A percentile compares a stretch with the other conserved stretches of the same genome.
Conservation (phyloP, 2,797 vertebrate genomes). For the Acestrorhynchus altus region DNA sequence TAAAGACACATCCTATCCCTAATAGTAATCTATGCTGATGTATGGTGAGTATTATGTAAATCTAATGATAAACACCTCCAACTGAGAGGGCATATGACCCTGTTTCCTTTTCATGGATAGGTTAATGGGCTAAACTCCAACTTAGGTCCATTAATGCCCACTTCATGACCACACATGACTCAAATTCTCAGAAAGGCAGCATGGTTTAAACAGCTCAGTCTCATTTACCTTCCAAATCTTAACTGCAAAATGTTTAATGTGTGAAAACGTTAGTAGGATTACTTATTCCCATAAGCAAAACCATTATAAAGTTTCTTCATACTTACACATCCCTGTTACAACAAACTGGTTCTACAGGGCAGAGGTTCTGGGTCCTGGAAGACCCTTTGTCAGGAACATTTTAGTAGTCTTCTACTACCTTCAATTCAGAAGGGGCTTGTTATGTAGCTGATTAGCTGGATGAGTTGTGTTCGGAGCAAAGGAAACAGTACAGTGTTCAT, state of each 20-base stretch:
- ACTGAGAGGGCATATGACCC: constrained; percentile 32
- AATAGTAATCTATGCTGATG: constrained; percentile 43
- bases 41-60: constrained; percentile 49
- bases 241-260: background rate
- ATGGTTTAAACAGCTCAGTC: constrained; percentile 22
- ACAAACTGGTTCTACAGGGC: too few relatives aligned
- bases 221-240: background rate
- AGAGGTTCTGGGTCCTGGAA: too few relatives aligned
- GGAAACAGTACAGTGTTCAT: too few relatives aligned
- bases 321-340: too few relatives aligned
- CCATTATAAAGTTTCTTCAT: too few relatives aligned
- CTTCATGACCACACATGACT: constrained; percentile 77
- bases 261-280: background rate
- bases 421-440: too few relatives aligned
- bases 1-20: too few relatives aligned
- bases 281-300: too few relatives aligned
- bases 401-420: too few relatives aligned
- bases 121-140: constrained; percentile 77
- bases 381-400: too few relatives aligned
- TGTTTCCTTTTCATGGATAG: constrained; percentile 70
- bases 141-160: constrained; percentile 78
- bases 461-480: too few relatives aligned
- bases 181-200: constrained; percentile 65
- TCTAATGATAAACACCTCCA: constrained; percentile 51
- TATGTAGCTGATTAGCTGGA: too few relatives aligned